Percentiles rank a stretch among this genome's conserved stretches.
Conservation (phyloP, 2,113 vertebrate genomes). For the Tragelaphus imberbis region DNA sequence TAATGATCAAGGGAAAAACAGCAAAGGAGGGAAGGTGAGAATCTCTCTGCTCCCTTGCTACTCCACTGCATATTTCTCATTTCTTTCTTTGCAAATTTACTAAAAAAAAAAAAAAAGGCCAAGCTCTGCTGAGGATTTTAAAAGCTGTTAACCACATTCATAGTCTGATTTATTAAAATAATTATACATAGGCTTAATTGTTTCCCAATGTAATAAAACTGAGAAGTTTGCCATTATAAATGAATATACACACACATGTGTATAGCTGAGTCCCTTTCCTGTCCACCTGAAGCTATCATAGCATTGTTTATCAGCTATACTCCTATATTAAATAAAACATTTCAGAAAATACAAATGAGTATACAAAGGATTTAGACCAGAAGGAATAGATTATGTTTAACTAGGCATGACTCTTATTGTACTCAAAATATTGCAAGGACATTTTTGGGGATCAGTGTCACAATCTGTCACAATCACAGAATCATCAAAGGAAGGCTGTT, state of each 20-base stretch:
- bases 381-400: background rate
- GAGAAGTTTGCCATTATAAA: background rate
- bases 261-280: background rate
- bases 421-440: background rate
- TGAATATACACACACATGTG: background rate
- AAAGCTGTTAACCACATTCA: conserved; percentile 19
- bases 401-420: background rate
- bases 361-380: background rate
- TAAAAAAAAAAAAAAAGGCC: background rate
- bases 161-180: conserved; percentile 21
- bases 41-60: background rate
- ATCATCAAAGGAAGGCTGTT: background rate
- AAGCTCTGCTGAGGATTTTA: background rate
- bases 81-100: background rate
- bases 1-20: background rate
- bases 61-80: background rate
- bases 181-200: background rate
- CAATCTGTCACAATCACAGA: background rate
- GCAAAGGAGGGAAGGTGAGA: background rate
- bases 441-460: background rate
- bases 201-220: background rate
- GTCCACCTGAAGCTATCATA: background rate
- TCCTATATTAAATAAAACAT: background rate
- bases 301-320: background rate
- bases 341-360: background rate